These are phyloP conservation scores for Auanema sp. DNA, from an alignment of 2,888 invertebrate genomes.

Conservation along the genomic window DNA sequence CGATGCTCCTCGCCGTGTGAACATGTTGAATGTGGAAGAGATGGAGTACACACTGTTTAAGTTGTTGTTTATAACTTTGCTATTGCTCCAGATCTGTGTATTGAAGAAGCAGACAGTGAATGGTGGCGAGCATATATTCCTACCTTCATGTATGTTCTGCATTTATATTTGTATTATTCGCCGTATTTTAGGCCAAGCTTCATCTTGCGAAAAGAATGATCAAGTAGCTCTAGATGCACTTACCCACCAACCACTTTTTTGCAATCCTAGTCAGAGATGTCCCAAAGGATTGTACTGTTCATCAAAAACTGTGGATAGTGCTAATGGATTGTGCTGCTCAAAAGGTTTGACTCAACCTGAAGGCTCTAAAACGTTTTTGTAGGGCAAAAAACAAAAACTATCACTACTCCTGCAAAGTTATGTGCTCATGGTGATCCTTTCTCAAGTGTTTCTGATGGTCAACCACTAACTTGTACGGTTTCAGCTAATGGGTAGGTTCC, in stretches of 20 bases:
- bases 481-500: conserved; percentile 23
- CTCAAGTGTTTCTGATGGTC: conserved; percentile 37
- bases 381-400: background rate
- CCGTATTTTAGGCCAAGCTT: conserved; percentile 30
- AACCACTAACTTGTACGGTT: conserved; percentile 39
- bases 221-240: conserved; percentile 35
- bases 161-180: too few relatives aligned
- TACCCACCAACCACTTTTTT: conserved; percentile 8
- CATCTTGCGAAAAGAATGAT: conserved; percentile 31
- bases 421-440: conserved; percentile 54
- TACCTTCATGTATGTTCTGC: too few relatives aligned
- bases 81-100: too few relatives aligned
- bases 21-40: conserved; percentile 26
- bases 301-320: conserved; percentile 32
- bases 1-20: conserved; percentile 41
- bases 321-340: conserved; percentile 51
- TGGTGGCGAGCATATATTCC: too few relatives aligned
- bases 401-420: background rate
- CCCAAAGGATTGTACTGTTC: conserved; percentile 34
- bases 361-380: background rate
- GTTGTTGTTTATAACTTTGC: background rate
- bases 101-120: too few relatives aligned
- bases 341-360: conserved; percentile 14
- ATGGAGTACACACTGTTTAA: conserved; percentile 18
- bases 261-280: too few relatives aligned